A percentile compares a stretch with the other conserved stretches of the same genome.
Conservation (phyloP, 2,797 vertebrate genomes). For the Taenioides sp. region DNA sequence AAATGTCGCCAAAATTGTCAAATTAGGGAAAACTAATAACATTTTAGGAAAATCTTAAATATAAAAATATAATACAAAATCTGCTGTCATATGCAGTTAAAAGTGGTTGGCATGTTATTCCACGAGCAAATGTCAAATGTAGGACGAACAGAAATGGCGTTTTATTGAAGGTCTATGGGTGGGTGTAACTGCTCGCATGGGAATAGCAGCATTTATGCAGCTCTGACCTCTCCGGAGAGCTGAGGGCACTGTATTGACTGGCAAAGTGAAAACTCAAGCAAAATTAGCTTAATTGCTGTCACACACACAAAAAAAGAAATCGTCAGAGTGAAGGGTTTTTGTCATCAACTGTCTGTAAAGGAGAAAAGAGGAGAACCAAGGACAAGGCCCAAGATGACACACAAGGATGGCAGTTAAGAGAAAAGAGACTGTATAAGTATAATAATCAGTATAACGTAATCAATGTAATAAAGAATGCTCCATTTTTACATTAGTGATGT, state of each 20-base stretch:
- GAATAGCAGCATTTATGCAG: slow-evolving; percentile 37
- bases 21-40: too few relatives aligned
- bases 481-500: too few relatives aligned
- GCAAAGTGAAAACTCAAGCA: slow-evolving; percentile 66
- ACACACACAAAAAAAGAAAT: slow-evolving; percentile 23
- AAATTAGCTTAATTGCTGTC: slow-evolving; percentile 68
- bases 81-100: too few relatives aligned
- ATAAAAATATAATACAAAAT: too few relatives aligned
- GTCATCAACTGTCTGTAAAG: slow-evolving; percentile 38
- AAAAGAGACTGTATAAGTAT: background rate
- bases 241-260: slow-evolving; percentile 54
- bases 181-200: slow-evolving; percentile 43
- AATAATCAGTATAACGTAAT: too few relatives aligned
- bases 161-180: slow-evolving; percentile 16
- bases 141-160: slow-evolving; percentile 19
- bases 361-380: background rate
- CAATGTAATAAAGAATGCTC: too few relatives aligned
- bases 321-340: background rate
- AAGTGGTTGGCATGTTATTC: background rate
- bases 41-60: too few relatives aligned
- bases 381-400: background rate
- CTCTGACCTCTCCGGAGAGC: slow-evolving; percentile 34
- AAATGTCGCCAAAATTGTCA: too few relatives aligned
- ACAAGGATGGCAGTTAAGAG: background rate
- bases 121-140: slow-evolving; percentile 31